Evolutionary conservation across 2,113 vertebrate genomes (phyloP).

Genomic region (Saiga tatarica): DNA sequence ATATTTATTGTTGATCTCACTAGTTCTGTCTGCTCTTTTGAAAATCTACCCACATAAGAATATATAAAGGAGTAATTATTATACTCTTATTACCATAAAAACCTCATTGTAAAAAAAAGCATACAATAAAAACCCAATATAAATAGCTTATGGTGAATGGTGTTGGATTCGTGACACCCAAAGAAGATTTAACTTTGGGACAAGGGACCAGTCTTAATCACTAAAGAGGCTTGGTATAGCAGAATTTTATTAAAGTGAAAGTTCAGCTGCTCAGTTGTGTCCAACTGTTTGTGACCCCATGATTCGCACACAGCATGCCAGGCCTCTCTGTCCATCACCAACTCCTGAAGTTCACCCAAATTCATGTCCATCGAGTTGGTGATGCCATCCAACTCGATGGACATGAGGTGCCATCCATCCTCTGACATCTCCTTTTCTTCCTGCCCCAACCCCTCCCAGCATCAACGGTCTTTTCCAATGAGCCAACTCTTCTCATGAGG

Average conservation of each 20-base stretch:
- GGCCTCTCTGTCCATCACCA: too few relatives aligned
- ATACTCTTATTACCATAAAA: not conserved
- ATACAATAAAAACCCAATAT: not conserved
- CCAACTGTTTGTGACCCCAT: too few relatives aligned
- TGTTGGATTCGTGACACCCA: not conserved
- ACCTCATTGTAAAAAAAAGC: not conserved
- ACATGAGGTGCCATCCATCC: too few relatives aligned
- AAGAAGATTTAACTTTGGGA: not conserved
- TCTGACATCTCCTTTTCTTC: too few relatives aligned
- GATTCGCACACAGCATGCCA: too few relatives aligned
- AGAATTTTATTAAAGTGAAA: not conserved
- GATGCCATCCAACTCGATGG: too few relatives aligned
- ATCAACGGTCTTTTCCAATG: too few relatives aligned
- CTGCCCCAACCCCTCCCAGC: too few relatives aligned
- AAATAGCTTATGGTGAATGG: not conserved
- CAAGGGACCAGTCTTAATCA: not conserved
- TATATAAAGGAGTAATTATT: not conserved
- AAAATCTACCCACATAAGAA: not conserved
- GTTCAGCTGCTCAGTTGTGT: too few relatives aligned
- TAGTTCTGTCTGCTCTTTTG: not conserved
- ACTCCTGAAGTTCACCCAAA: rapidly evolving
- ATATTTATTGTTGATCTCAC: not conserved
- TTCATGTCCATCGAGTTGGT: too few relatives aligned
- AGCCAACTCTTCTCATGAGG: too few relatives aligned
- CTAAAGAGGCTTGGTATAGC: not conserved